Conservation (phyloP, 37 sponge, comb jelly and placozoan species). For the Halisarca cf. caerulea region DNA sequence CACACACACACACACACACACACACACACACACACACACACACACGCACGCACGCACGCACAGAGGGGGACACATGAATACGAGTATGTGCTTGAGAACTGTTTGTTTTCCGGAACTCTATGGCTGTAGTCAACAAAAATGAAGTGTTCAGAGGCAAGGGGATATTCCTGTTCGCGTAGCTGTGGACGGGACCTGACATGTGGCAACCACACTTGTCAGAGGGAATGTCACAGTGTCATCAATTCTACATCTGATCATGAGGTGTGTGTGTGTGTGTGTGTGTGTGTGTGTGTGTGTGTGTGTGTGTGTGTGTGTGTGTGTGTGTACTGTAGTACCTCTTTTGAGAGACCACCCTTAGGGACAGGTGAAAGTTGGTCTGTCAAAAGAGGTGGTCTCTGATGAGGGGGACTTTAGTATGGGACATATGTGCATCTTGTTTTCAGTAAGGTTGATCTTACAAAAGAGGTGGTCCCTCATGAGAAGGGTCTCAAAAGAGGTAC, state of each 20-base stretch:
- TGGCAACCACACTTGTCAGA: constrained; percentile 76
- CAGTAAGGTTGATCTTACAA: too few species aligned
- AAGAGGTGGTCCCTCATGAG: too few species aligned
- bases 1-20: too few species aligned
- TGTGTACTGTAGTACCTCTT: too few species aligned
- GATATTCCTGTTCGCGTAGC: constrained; percentile 58
- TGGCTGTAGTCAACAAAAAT: constrained; percentile 7
- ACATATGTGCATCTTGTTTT: too few species aligned
- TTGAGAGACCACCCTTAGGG: too few species aligned
- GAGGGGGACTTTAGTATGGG: too few species aligned
- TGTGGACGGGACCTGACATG: constrained; percentile 79
- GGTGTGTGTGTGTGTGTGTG: constrained; percentile 8
- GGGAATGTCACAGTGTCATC: constrained; percentile 68
- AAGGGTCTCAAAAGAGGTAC: too few species aligned
- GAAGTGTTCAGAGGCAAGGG: constrained; percentile 40
- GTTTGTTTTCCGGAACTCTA: too few species aligned
- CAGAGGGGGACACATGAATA: neutral
- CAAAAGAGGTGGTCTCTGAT: too few species aligned
- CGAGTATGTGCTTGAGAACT: neutral
- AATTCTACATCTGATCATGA: constrained; percentile 23
- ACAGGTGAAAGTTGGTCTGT: too few species aligned
- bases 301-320: constrained; percentile 12
- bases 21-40: too few species aligned
- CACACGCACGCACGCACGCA: neutral
- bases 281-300: neutral